Conservation (phyloP, 2,888 invertebrate genomes). For the Chrysodeixis includens region DNA sequence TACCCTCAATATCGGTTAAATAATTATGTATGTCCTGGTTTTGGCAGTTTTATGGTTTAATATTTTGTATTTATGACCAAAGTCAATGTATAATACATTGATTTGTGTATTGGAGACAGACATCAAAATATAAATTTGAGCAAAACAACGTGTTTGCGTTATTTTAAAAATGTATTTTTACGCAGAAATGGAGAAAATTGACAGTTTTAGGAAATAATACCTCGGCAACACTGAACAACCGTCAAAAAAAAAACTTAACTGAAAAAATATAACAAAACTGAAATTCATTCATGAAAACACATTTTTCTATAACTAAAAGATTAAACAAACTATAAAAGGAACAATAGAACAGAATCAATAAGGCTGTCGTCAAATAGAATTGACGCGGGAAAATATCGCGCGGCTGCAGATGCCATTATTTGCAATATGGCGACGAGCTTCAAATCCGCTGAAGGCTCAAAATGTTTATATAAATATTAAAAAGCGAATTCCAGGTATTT, state of each 20-base stretch:
- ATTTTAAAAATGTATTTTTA: no score
- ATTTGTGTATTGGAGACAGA: conserved; percentile 57
- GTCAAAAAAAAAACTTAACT: no score
- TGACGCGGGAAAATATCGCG: conserved; percentile 12
- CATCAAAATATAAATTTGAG: no score
- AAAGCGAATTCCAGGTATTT: conserved; percentile 4
- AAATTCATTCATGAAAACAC: background rate
- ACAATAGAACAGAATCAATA: conserved; percentile 27
- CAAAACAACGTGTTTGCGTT: no score
- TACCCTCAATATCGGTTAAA: background rate
- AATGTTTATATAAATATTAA: background rate
- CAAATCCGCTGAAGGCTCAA: conserved; percentile 6
- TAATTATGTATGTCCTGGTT: conserved; percentile 17
- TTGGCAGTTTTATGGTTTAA: conserved; percentile 49
- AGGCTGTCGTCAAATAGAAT: conserved; percentile 12
- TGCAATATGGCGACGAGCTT: conserved; percentile 12
- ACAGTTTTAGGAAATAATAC: no score
- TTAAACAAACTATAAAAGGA: conserved; percentile 12
- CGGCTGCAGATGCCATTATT: conserved; percentile 14
- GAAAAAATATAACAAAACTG: background rate
- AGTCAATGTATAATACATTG: conserved; percentile 62
- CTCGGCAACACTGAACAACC: no score
- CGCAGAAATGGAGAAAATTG: no score
- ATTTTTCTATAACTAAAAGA: background rate
- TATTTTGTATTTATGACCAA: conserved; percentile 57